Percentiles rank a stretch among this genome's conserved stretches.
Conservation (phyloP, 2,888 invertebrate species). For the Drosophila cracens region DNA sequence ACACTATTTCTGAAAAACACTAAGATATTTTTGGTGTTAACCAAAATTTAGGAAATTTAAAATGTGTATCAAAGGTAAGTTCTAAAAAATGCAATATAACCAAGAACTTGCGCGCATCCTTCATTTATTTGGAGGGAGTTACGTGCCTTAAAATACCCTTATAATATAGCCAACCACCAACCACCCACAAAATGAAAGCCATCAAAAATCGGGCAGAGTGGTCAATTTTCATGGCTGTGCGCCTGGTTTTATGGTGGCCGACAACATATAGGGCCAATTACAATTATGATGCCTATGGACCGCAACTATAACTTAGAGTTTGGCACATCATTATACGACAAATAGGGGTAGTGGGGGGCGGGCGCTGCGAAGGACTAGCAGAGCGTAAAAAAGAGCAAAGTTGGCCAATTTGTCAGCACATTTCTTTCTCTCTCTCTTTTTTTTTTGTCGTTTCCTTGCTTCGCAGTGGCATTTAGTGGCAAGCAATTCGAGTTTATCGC, state of each 20-base stretch:
- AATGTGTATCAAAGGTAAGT: neutral
- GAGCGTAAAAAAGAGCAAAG: slow-evolving; percentile 41
- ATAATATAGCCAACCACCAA: neutral
- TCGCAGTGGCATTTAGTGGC: slow-evolving; percentile 51
- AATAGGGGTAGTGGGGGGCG: neutral
- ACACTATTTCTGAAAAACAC: neutral
- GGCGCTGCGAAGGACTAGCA: slow-evolving; percentile 3
- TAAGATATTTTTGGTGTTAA: neutral
- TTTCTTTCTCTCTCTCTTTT: slow-evolving; percentile 33
- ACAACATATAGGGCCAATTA: slow-evolving; percentile 37
- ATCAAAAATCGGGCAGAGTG: slow-evolving; percentile 7
- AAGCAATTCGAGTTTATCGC: slow-evolving; percentile 69
- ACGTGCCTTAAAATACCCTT: slow-evolving; percentile 3
- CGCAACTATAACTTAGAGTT: slow-evolving; percentile 69
- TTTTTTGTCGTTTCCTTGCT: slow-evolving; percentile 2
- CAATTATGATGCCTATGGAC: slow-evolving; percentile 44
- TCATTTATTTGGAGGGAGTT: neutral
- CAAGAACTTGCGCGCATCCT: neutral
- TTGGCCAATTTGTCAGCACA: slow-evolving; percentile 63
- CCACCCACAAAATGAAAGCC: neutral
- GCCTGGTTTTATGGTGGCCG: slow-evolving; percentile 36
- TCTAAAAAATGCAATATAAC: neutral
- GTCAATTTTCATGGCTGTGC: slow-evolving; percentile 32
- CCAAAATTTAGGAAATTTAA: neutral
- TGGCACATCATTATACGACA: slow-evolving; percentile 44